Evolutionary conservation across 2,797 vertebrate genomes (phyloP).

Genomic region (Lithobates sylvaticus): DNA sequence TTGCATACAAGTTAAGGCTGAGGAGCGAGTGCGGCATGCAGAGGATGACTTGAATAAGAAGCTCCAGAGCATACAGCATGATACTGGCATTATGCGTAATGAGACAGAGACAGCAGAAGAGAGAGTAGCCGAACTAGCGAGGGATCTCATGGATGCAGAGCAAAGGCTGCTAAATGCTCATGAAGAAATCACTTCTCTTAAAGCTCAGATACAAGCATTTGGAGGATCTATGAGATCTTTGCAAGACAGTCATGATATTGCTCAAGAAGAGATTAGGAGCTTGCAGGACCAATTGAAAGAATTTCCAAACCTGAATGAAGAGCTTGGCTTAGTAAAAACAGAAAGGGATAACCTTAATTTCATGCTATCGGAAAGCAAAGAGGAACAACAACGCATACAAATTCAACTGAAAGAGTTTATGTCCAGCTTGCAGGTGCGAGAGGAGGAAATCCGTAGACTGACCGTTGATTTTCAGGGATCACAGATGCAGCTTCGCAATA

Average conservation of each 20-base stretch:
- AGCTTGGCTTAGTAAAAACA: constrained; percentile 51
- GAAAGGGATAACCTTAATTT: constrained; percentile 60
- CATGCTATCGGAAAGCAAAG: constrained; percentile 48
- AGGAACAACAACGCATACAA: constrained; percentile 17
- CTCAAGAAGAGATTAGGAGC: constrained; percentile 74
- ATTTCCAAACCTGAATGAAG: constrained; percentile 66
- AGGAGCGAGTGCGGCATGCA: constrained; percentile 73
- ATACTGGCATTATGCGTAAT: constrained; percentile 91
- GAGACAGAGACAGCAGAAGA: constrained; percentile 95
- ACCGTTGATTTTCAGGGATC: constrained; percentile 69
- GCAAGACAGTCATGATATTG: constrained; percentile 87
- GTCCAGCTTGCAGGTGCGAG: constrained; percentile 70
- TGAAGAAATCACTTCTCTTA: constrained; percentile 81
- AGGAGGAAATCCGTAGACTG: constrained; percentile 71
- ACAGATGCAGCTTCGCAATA: constrained; percentile 20
- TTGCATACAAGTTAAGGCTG: constrained; percentile 75
- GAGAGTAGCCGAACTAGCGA: constrained; percentile 93
- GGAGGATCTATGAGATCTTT: constrained; percentile 91
- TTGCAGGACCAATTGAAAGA: constrained; percentile 69
- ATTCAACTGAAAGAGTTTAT: constrained; percentile 69
- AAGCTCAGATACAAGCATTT: constrained; percentile 87
- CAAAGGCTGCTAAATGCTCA: constrained; percentile 86
- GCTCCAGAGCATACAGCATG: constrained; percentile 86
- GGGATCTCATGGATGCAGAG: constrained; percentile 88
- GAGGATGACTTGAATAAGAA: constrained; percentile 81